Percentiles rank a stretch among this genome's conserved stretches.
phyloP scores from a whole-genome alignment of 1,140 invertebrate genomes.

The Pararge aegeria region DNA sequence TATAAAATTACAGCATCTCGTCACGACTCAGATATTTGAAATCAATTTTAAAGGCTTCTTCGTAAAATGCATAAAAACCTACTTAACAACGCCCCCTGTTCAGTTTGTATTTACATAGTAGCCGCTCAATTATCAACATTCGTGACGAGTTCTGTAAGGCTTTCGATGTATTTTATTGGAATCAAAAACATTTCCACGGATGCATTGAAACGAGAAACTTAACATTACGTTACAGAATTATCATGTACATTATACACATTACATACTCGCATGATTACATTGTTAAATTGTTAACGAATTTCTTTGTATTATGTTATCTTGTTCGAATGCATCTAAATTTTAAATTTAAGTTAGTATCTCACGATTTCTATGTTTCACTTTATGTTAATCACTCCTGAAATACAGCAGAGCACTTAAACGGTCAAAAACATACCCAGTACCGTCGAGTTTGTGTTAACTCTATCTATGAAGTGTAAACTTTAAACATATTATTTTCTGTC shows the following conservation, averaged over 20 bases:
- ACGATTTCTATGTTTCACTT: conserved; percentile 8
- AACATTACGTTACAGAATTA: conserved; percentile 4
- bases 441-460: conserved; percentile 1
- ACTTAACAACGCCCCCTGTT: too few relatives aligned
- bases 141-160: conserved; percentile 18
- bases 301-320: conserved; percentile 7
- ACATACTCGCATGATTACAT: conserved; percentile 20
- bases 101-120: conserved; percentile 21
- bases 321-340: conserved; percentile 25
- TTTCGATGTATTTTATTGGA: conserved; percentile 50
- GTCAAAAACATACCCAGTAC: conserved; percentile 7
- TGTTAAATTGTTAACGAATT: background rate
- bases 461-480: background rate
- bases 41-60: too few relatives aligned
- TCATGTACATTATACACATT: conserved; percentile 5
- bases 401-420: conserved; percentile 7
- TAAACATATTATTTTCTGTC: conserved; percentile 10
- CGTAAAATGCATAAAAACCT: too few relatives aligned
- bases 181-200: conserved; percentile 15
- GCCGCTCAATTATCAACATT: conserved; percentile 17
- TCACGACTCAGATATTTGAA: too few relatives aligned
- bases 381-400: conserved; percentile 5
- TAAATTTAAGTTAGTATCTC: background rate
- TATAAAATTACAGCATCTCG: too few relatives aligned
- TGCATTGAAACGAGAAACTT: conserved; percentile 30